Base-by-base conservation (phyloP, 2,888 invertebrate genomes). In the Melanophora roralis region DNA sequence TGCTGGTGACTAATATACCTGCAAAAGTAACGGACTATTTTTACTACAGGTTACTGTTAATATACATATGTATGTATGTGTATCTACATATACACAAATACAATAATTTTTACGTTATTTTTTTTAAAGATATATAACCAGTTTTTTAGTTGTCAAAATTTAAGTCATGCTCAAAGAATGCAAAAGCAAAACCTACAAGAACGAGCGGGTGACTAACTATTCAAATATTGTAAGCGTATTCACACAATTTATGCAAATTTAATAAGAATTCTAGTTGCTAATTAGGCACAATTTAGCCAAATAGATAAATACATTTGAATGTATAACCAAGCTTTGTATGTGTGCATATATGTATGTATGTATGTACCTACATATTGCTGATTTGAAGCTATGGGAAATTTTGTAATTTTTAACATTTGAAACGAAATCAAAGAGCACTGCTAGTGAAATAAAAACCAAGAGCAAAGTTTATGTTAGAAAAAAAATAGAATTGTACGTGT, bases 111-210 rank as follows among this genome's bases (percentile, higher is more conserved):
- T 49, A 1, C n/a, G n/a, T n/a, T n/a, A 12, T 23, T 0, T 53
- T 51, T 32, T 32, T 5, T 14, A 12, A 55, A 36, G 43, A 40
- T 7, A 19, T 34, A 23, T 12, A 72, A 72, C 62, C 53, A 43
- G 60, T 72, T 72, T 62, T 43, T 68, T 1, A 62, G 43, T 32
- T 43, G 34, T 45, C 43, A 57, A 65, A 74, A 65, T 40, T 49
- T 65, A 49, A 73, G 47, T 74, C 73, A 74, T 59, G 8, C 27
- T 9, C 3, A 57, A 65, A 49, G 65, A 65, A 74, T 74, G 73
- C 73, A 27, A 59, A 47, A 6, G 36, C 23, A 62, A 51, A 0
- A 27, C 2, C 36, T 36, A 8, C 16, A 8, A 19, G 2, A 19
- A 19, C 14, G 36, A 23, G 6, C 2, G 0, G 6, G 16, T 69